Evolutionary conservation across 2,797 vertebrate species (phyloP), one percentile per base, ranked within the genome.

Genomic region (Sparus aurata): DNA sequence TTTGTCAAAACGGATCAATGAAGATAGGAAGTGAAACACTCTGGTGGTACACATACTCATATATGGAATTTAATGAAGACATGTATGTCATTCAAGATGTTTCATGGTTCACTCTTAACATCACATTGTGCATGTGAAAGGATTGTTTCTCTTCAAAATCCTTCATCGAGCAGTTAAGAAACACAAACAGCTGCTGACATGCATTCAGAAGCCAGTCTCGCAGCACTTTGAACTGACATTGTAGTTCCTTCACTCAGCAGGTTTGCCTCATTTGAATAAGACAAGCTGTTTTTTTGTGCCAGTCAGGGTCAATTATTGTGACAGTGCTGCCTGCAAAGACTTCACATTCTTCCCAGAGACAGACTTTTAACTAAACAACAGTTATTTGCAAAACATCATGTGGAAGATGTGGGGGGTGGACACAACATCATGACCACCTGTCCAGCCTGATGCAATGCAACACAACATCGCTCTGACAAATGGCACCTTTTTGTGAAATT

Each of bases 231-330:
- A 73, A 80, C 18, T 45, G 73, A 75, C 77, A 65, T 20, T 23
- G 25, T 41, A 5, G 52, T 68, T 46, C 34, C 47, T 49, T 82
- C 38, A 27, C 72, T 73, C 72, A 75, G 73, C 68, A 66, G 80
- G 75, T 83, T 77, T 54, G 22, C 55, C 59, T 87, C 58, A 62
- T 86, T 84, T 77, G 41, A 85, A 76, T 69, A 69, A 83, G 57
- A 53, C 41, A 27, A 53, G 63, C 53, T 61, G n/a, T 6, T 73
- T 47, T 80, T 81, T 82, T 70, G 61, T 80, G 58, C 73, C 73
- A 47, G 79, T 80, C 76, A 60, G 58, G 17, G 38, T 66, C 75
- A 65, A 73, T 83, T 81, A 67, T 58, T 59, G 64, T 69, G 67
- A 80, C 65, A 69, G 52, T 23, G 52, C 57, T 50, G 46, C 17